Conservation (phyloP, 2,113 vertebrate species). For the Bubo scandiacus region DNA sequence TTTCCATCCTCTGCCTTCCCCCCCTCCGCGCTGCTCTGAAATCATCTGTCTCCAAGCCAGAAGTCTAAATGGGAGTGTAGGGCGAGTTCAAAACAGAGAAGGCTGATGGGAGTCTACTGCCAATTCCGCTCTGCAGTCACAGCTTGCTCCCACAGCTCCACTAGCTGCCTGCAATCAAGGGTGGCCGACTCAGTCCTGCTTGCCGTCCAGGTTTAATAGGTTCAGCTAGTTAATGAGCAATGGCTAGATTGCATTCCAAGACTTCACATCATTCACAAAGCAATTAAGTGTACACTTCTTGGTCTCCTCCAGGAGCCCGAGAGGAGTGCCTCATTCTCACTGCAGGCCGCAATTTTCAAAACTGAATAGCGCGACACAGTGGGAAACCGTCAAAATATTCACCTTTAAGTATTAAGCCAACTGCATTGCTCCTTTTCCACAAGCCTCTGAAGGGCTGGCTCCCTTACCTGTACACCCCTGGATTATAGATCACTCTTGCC, state of each 20-base stretch:
- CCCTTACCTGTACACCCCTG: background rate
- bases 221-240: slow-evolving; percentile 83
- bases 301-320: slow-evolving; percentile 45
- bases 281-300: slow-evolving; percentile 61
- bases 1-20: background rate
- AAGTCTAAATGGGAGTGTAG: slow-evolving; percentile 1
- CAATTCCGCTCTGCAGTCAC: slow-evolving; percentile 33
- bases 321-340: background rate
- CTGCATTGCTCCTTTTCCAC: background rate
- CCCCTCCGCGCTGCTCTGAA: background rate
- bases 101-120: slow-evolving; percentile 12
- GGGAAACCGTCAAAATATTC: background rate
- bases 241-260: slow-evolving; percentile 77
- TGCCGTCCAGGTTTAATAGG: slow-evolving; percentile 78
- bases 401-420: background rate
- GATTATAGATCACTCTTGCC: slow-evolving; percentile 9
- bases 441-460: background rate
- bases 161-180: slow-evolving; percentile 60
- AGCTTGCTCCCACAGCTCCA: slow-evolving; percentile 36
- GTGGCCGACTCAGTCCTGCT: slow-evolving; percentile 74
- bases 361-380: background rate
- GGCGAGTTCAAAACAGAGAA: slow-evolving; percentile 46
- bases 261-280: slow-evolving; percentile 71
- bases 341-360: background rate
- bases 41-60: slow-evolving; percentile 37